Percentiles rank a stretch among this genome's conserved stretches.
These are phyloP conservation scores for Ypsolopha scabrella DNA, from an alignment of 2,888 invertebrate species.

Conservation along the genomic window DNA sequence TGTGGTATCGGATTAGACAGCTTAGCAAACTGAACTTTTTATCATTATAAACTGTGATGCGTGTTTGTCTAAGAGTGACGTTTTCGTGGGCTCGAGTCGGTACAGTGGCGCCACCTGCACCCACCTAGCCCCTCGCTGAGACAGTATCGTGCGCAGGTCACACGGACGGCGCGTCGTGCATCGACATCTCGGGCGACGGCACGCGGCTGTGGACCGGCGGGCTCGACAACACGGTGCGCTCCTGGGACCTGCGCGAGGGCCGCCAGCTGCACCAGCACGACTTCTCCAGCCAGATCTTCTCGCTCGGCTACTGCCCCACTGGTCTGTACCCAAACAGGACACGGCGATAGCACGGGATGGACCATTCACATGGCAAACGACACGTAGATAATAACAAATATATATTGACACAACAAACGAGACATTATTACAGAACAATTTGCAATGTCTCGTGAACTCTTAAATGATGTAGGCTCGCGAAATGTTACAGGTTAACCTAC, in stretches of 20 bases:
- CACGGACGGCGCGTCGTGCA: conserved; percentile 97
- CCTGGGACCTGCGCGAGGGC: conserved; percentile 96
- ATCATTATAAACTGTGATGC: too few species aligned
- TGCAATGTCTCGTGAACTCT: too few species aligned
- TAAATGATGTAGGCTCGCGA: too few species aligned
- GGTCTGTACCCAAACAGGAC: too few species aligned
- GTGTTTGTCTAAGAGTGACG: not conserved
- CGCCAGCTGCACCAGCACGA: conserved; percentile 95
- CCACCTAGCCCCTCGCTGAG: not conserved
- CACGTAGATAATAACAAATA: too few species aligned
- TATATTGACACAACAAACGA: too few species aligned
- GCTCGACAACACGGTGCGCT: conserved; percentile 95
- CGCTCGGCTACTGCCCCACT: conserved; percentile 81
- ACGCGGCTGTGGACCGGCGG: conserved; percentile 93
- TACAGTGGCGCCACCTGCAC: not conserved
- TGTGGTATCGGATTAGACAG: too few species aligned
- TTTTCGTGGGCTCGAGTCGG: not conserved
- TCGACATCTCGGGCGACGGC: conserved; percentile 96
- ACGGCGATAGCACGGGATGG: too few species aligned
- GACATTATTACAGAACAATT: too few species aligned
- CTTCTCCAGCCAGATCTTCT: conserved; percentile 91
- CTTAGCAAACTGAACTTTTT: too few species aligned
- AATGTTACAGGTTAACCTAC: too few species aligned
- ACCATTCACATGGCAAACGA: too few species aligned
- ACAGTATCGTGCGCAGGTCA: conserved; percentile 71